Evolutionary conservation across 2,113 vertebrate species (phyloP).

Genomic region (Paracanthobrama guichenoti): DNA sequence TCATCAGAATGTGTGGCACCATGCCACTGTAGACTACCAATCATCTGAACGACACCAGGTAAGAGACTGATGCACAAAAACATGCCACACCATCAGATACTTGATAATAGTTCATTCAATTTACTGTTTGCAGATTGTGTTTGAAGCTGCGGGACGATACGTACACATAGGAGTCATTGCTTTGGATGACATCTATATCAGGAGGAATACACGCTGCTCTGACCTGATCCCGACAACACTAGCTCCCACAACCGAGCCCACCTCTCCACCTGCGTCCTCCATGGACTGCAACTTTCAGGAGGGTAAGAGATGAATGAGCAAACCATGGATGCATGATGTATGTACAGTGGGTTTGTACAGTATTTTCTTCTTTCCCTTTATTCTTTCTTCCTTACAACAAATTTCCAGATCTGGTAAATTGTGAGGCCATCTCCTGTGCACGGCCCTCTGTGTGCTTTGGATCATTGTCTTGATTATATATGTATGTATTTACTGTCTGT

Average conservation of each 20-base stretch:
- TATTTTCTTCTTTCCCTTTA: no score
- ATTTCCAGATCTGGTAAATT: no score
- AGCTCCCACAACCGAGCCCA: slow-evolving; percentile 57
- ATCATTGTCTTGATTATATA: no score
- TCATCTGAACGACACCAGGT: slow-evolving; percentile 70
- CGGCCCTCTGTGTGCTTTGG: no score
- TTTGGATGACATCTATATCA: slow-evolving; percentile 74
- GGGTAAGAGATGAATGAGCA: slow-evolving; percentile 57
- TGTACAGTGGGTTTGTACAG: no score
- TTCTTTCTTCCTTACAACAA: no score
- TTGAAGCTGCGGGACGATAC: slow-evolving; percentile 53
- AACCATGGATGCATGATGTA: no score
- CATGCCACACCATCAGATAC: not conserved
- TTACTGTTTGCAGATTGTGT: slow-evolving; percentile 66
- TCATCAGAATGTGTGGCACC: slow-evolving; percentile 61
- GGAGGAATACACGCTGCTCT: slow-evolving; percentile 59
- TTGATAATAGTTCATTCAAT: not conserved
- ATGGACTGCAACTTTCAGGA: slow-evolving; percentile 76
- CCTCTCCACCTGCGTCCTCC: slow-evolving; percentile 56
- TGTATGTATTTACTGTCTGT: no score
- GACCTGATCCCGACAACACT: slow-evolving; percentile 59
- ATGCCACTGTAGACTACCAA: slow-evolving; percentile 67
- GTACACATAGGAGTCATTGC: slow-evolving; percentile 23
- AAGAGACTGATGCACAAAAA: not conserved
- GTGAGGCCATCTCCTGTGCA: no score